These are phyloP conservation scores for Sorex fumeus DNA, from an alignment of 2,113 vertebrate genomes.

Conservation along the genomic window DNA sequence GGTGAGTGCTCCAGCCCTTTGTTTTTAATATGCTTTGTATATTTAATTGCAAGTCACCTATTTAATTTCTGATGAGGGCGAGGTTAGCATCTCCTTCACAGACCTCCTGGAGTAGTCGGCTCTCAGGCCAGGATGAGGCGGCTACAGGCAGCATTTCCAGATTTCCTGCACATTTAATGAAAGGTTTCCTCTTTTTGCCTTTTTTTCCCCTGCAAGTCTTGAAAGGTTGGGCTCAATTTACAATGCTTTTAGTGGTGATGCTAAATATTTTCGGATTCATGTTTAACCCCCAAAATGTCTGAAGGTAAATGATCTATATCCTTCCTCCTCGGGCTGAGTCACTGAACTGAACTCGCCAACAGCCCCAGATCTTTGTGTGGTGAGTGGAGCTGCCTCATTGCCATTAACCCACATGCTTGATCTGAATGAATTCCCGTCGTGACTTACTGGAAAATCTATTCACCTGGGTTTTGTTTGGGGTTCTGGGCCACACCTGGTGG, in stretches of 20 bases:
- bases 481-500: too few relatives aligned
- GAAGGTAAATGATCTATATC: not conserved
- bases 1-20: too few relatives aligned
- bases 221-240: not conserved
- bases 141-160: not conserved
- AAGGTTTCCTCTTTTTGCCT: not conserved
- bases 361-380: not conserved
- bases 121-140: not conserved
- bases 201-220: not conserved
- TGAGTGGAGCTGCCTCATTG: not conserved
- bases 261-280: conserved; percentile 2
- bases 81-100: not conserved
- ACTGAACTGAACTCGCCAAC: too few relatives aligned
- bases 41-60: not conserved
- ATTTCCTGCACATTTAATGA: not conserved
- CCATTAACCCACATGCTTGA: not conserved
- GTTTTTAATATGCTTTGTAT: not conserved
- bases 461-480: not conserved
- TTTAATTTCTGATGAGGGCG: not conserved
- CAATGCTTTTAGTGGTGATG: not conserved
- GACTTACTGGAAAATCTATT: not conserved
- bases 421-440: not conserved
- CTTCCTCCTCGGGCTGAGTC: not conserved
- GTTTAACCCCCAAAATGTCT: not conserved
- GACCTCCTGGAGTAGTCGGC: not conserved